Base-by-base conservation (phyloP, 2,113 vertebrate genomes). In the Podilymbus podiceps region DNA sequence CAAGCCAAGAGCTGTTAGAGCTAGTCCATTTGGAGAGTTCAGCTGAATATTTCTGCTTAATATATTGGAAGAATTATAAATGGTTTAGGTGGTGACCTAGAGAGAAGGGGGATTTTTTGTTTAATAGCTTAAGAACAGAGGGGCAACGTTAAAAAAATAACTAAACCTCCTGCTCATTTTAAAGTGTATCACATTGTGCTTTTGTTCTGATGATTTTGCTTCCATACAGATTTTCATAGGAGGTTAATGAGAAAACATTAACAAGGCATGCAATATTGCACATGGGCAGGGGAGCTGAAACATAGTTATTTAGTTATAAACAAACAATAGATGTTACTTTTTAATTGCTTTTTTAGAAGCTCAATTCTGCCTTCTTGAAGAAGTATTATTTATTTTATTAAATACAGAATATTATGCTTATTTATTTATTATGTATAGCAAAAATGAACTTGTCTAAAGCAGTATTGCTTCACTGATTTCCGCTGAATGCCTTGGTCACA, bases 241-340 rank as follows among this genome's bases (percentile, higher is more conserved):
- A 95, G 92, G 73, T 92, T 93, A 96, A 93, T 87, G 84, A 92
- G 92, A 85, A 92, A 64, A 82, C 80, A 89, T 96, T 90, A 89
- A 89, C 64, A 74, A 91, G 89, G 64, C 60, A 24, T 71, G 83
- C 76, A 92, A 3, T 96, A 92, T 93, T 96, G 62, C 76, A 72
- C 33, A 82, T 89, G 88, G 73, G 56, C 52, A 93, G 68, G 69
- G 46, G n/a, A 94, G 76, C 74, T 5, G 13, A 89, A 90, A 49
- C 58, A 40, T 49, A 67, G 89, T 87, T 67, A 60, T 80, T 77
- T 90, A 60, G 60, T 90, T 94, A 79, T 58, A 89, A 95, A 80
- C 85, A 93, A 96, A 95, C 86, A 92, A 84, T 81, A 72, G 76
- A 82, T 66, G 42, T 58, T 92, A 62, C 69, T 89, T 95, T 94